Conservation (phyloP, 2,113 vertebrate genomes). For the Labeo rohita region DNA sequence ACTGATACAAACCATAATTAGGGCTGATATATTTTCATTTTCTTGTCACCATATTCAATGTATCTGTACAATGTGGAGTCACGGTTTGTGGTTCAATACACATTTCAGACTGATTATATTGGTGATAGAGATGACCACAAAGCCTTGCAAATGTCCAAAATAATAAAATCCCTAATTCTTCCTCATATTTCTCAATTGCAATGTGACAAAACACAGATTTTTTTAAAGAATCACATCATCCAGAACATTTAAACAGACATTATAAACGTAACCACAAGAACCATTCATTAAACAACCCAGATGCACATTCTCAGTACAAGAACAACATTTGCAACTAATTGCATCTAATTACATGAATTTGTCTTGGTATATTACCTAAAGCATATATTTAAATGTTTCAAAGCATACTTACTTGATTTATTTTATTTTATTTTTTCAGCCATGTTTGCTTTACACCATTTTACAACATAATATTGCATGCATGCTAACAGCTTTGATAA, state of each 20-base stretch:
- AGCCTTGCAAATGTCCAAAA: slow-evolving; percentile 3
- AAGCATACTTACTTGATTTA: background rate
- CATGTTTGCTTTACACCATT: background rate
- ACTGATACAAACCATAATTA: background rate
- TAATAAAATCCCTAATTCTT: background rate
- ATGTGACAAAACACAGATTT: slow-evolving; percentile 1
- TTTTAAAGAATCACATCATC: background rate
- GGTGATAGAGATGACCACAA: slow-evolving; percentile 6
- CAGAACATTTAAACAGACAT: slow-evolving; percentile 8
- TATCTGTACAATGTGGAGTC: background rate
- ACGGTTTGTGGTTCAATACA: background rate
- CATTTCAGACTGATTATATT: background rate
- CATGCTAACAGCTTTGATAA: background rate
- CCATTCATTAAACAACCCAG: slow-evolving; percentile 3
- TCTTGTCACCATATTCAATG: background rate
- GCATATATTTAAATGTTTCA: background rate
- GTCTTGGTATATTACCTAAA: background rate
- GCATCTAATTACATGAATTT: background rate
- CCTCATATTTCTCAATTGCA: background rate
- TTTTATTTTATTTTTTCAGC: background rate
- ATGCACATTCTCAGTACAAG: slow-evolving; percentile 10
- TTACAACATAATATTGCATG: background rate
- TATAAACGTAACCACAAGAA: slow-evolving; percentile 13
- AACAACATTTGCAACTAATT: slow-evolving; percentile 1
- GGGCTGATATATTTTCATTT: background rate